Percentiles rank a stretch among this genome's conserved stretches.
These are phyloP conservation scores for Apodemia mormo DNA, from an alignment of 2,888 invertebrate species.

Conservation along the genomic window DNA sequence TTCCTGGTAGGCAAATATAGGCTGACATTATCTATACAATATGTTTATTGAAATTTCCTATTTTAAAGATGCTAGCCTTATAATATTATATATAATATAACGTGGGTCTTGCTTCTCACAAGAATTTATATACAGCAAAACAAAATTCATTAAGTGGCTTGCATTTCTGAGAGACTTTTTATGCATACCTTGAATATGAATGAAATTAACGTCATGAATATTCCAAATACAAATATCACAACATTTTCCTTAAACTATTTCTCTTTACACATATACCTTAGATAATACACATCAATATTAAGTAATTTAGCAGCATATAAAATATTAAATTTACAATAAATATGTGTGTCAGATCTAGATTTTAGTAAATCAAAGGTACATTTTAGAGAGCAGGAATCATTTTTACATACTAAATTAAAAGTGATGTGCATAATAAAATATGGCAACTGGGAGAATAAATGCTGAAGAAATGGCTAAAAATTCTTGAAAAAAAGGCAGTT, in stretches of 20 bases:
- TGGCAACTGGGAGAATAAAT: conserved; percentile 68
- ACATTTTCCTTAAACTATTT: conserved; percentile 73
- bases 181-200: background rate
- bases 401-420: conserved; percentile 46
- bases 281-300: conserved; percentile 70
- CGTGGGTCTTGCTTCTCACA: too few species aligned
- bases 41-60: too few species aligned
- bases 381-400: conserved; percentile 54
- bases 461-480: conserved; percentile 20
- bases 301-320: conserved; percentile 60
- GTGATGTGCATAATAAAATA: conserved; percentile 48
- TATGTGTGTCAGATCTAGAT: conserved; percentile 57
- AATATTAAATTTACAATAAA: conserved; percentile 61
- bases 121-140: too few species aligned
- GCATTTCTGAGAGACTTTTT: too few species aligned
- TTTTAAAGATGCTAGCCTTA: too few species aligned
- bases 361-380: conserved; percentile 43
- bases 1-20: too few species aligned
- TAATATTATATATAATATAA: too few species aligned
- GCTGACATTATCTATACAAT: too few species aligned
- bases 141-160: too few species aligned
- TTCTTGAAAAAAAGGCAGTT: conserved; percentile 16
- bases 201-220: conserved; percentile 58
- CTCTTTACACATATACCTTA: conserved; percentile 75
- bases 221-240: conserved; percentile 82